Evolutionary conservation across 2,113 vertebrate genomes (phyloP), one percentile per base, ranked within the genome.

Genomic region (Helogale parvula): DNA sequence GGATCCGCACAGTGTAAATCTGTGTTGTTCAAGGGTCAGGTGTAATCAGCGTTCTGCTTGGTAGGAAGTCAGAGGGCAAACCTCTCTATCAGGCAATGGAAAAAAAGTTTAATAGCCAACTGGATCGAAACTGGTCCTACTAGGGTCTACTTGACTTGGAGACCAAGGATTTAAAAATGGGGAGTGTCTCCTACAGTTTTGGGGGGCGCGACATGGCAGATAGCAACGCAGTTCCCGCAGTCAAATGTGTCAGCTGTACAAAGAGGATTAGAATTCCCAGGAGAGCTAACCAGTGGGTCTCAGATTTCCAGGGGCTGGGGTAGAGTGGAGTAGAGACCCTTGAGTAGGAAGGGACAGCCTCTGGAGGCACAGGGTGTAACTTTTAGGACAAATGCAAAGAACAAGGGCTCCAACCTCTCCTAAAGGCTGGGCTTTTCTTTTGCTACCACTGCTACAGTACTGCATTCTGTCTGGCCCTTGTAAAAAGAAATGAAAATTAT

Each of bases 41-140:
- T 77, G 41, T 17, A 66, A 93, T 83, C 66, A 85, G 3, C 3
- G 16, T 90, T 93, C 45, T 85, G 23, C 54, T 76, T 92, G 54
- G 90, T 89, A 71, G 47, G 4, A 83, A 89, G 33, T 81, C 45
- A n/a, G 41, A 92, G 54, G 31, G 71, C 88, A 97, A 93, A 83
- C 77, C 47, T 74, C 57, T 90, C 72, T 21, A n/a, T 27, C 27
- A 79, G 72, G 63, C 74, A 85, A 29, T 41, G 72, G 83, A 72
- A 93, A 45, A 14, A 82, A 89, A 38, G 31, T 83, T 52, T 35
- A 93, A 77, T 19, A 52, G 3, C 2, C 29, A 31, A 3, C 63
- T 54, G 15, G 27, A 57, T 12, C 38, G 17, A 82, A 92, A 65
- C 65, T 19, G 52, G 35, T 45, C n/a, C 68, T 15, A 23, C 14